These are phyloP conservation scores for human (Homo sapiens) DNA, from an alignment of 2,113 vertebrate genomes.

Conservation along the genomic window GRCh38 chr1:202622001-202622500, in stretches of 20 bases:
- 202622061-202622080: not conserved
- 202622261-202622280: conserved; percentile 44
- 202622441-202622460: not conserved
- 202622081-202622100: not conserved
- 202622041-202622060: not conserved
- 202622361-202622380: not conserved
- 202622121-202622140: not conserved
- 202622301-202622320: conserved; percentile 9
- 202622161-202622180: not conserved
- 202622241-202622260: not conserved
- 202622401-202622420: fast-evolving
- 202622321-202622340: not conserved
- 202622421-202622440: not conserved
- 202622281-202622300: conserved; percentile 8
- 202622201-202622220: not conserved
- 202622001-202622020: not conserved
- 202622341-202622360: not conserved
- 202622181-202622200: not conserved
- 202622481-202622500: not conserved
- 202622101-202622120: not conserved
- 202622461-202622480: not conserved
- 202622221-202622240: not conserved
- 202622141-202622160: not conserved
- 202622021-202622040: not conserved
- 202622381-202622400: not conserved